These are phyloP conservation scores for Eupithecia dodoneata DNA, from an alignment of 2,888 invertebrate genomes.

Conservation along the genomic window DNA sequence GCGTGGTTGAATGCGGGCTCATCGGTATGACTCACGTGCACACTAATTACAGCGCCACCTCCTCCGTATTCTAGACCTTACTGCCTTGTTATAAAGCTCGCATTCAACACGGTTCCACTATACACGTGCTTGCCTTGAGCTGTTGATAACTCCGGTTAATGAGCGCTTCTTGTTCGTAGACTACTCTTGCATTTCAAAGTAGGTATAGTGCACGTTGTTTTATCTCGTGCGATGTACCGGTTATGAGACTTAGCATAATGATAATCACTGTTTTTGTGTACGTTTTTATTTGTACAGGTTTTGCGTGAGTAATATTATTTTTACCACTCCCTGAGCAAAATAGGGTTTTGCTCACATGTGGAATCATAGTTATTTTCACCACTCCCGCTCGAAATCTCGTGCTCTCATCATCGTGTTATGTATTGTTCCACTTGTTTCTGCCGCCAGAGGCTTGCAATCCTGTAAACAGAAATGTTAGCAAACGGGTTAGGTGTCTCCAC, in stretches of 20 bases:
- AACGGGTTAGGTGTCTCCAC: background rate
- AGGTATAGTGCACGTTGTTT: constrained; percentile 19
- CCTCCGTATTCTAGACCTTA: constrained; percentile 33
- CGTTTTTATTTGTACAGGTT: background rate
- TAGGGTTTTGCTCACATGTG: too few species aligned
- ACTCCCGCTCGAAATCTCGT: too few species aligned
- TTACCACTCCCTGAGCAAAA: too few species aligned
- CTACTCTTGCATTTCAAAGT: constrained; percentile 34
- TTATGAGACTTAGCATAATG: constrained; percentile 8
- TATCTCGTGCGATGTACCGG: constrained; percentile 18
- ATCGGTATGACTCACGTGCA: constrained; percentile 60
- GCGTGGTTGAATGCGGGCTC: constrained; percentile 56
- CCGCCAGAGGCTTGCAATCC: background rate
- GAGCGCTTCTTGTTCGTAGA: constrained; percentile 51
- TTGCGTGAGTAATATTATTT: background rate
- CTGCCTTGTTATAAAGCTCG: constrained; percentile 33
- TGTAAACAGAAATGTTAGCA: background rate
- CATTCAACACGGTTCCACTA: constrained; percentile 19
- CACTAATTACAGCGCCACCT: constrained; percentile 58
- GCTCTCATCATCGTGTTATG: background rate
- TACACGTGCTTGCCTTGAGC: constrained; percentile 66
- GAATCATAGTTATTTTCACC: too few species aligned
- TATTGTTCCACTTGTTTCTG: background rate
- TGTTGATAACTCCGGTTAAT: constrained; percentile 62
- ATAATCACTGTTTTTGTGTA: background rate